Percentiles rank a stretch among this genome's conserved stretches.
phyloP scores from a whole-genome alignment of 2,797 vertebrate species.

The Pantherophis alleghaniensis region DNA sequence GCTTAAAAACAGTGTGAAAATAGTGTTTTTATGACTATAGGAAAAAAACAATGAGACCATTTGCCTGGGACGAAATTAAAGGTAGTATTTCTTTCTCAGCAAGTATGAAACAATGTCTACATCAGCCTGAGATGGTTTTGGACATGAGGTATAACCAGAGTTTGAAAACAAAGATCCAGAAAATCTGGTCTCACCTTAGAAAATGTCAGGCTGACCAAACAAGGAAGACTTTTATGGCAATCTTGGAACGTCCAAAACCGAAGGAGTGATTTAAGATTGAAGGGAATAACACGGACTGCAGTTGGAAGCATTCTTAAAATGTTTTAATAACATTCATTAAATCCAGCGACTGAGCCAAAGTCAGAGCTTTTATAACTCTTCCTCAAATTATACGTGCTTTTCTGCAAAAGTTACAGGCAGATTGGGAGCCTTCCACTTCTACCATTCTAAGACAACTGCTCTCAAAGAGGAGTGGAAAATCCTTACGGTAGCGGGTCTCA shows the following conservation, averaged over 20 bases:
- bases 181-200: neutral
- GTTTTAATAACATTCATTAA: neutral
- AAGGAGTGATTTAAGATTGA: neutral
- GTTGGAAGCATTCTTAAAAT: neutral
- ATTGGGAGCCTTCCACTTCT: neutral
- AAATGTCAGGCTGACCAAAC: neutral
- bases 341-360: neutral
- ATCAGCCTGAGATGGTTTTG: neutral
- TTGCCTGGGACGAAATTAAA: neutral
- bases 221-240: neutral
- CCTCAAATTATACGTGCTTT: neutral
- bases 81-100: neutral
- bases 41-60: neutral
- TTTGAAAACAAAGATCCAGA: neutral
- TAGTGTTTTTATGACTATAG: neutral
- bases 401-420: neutral
- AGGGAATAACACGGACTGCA: neutral
- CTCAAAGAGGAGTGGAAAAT: neutral
- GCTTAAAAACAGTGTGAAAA: neutral
- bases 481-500: neutral
- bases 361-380: neutral
- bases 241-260: neutral
- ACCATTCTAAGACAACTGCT: neutral
- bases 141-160: neutral
- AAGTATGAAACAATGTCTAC: neutral